Evolutionary conservation across 2,888 invertebrate genomes (phyloP), one percentile per base, ranked within the genome.

Genomic region (Pristionchus japonicus): DNA sequence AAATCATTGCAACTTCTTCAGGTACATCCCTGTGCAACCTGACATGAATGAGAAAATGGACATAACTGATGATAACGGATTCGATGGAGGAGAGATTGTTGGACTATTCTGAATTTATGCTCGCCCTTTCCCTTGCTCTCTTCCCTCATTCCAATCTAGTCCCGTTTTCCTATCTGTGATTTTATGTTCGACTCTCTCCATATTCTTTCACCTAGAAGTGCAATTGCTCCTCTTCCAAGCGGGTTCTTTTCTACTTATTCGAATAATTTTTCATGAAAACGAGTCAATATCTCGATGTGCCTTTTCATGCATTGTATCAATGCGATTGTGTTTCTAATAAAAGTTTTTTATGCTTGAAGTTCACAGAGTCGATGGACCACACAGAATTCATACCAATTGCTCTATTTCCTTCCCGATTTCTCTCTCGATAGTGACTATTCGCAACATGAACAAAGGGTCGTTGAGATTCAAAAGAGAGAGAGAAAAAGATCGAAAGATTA

Each of bases 101-200:
- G 82, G 82, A 83, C 49, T 83, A 0, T 34, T 83, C 52, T 83
- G 31, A 49, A 83, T 52, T 52, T 20, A 9, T 52, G 17, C 15
- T 31, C n/a, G 31, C 20, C 0, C 31, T 20, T 52, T 83, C 9
- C 34, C 34, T 23, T 6, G 2, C 1, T 20, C 49, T 43, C 23
- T 83, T 52, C 6, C 20, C 7, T 34, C 77, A 77, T 77, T 47
- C 27, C 77, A 15, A 77, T 77, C 77, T 83, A 52, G 82, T 83
- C 82, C 2, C 11, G 7, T 34, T 52, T 83, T 52, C 49, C 52
- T n/a, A 23, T 34, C 15, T 49, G 20, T 83, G 52, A 34, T 83
- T 11, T n/a, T 34, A 23, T 37, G 4, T 34, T 70, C 74, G 49
- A 83, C 0, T 34, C 37, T 4, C 9, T 7, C 34, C 6, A 34